Conservation (phyloP, 2,797 vertebrate genomes). For the Manis crassicaudata region DNA sequence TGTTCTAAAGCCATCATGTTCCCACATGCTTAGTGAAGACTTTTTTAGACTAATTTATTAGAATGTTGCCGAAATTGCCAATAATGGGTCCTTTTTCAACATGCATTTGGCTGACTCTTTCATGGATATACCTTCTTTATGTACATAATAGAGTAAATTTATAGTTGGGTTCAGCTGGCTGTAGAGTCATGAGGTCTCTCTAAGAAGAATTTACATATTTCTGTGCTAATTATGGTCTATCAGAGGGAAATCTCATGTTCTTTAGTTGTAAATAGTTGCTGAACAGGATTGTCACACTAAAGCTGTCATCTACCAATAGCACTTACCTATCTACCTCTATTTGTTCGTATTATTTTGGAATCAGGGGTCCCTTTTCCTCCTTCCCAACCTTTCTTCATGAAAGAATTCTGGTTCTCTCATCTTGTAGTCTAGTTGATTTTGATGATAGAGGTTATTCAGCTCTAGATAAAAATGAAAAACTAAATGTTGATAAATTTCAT, state of each 20-base stretch:
- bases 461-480: conserved; percentile 24
- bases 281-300: background rate
- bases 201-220: conserved; percentile 10
- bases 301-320: background rate
- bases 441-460: conserved; percentile 15
- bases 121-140: background rate
- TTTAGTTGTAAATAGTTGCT: conserved; percentile 23
- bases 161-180: background rate
- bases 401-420: conserved; percentile 19
- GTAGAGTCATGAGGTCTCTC: background rate
- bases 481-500: conserved; percentile 19
- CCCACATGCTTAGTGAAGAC: background rate
- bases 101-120: background rate
- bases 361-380: background rate
- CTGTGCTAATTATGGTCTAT: background rate
- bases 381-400: background rate
- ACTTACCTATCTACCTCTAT: background rate
- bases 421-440: background rate
- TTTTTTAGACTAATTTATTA: background rate
- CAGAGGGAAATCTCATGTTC: background rate
- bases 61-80: background rate
- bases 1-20: background rate
- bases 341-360: conserved; percentile 13
- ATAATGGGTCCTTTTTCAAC: background rate
- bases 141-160: background rate